Evolutionary conservation across 2,113 vertebrate species (phyloP).

Genomic region (Sinocyclocheilus anophthalmus): DNA sequence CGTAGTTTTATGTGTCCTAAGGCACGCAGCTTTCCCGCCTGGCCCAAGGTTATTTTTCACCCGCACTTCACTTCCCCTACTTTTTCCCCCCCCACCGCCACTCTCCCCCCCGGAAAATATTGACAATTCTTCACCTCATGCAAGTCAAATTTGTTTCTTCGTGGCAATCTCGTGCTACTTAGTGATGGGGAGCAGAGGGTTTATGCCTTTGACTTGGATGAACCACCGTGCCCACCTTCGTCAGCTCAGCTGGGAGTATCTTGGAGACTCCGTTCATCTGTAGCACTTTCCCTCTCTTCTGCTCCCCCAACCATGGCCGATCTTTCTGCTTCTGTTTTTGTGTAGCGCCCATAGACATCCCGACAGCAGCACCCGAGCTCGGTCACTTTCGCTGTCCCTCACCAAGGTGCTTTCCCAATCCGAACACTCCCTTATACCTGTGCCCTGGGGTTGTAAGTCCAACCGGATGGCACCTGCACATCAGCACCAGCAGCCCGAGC

Average conservation of each 20-base stretch:
- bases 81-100: too few species aligned
- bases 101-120: too few species aligned
- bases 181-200: slow-evolving; percentile 80
- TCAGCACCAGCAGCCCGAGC: slow-evolving; percentile 48
- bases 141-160: too few species aligned
- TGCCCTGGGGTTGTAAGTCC: slow-evolving; percentile 61
- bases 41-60: too few species aligned
- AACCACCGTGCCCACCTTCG: slow-evolving; percentile 72
- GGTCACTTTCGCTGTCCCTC: slow-evolving; percentile 77
- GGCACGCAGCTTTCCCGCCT: too few species aligned
- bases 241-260: too few species aligned
- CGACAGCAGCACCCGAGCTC: slow-evolving; percentile 59
- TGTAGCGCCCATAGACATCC: slow-evolving; percentile 48
- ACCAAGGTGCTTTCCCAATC: slow-evolving; percentile 83
- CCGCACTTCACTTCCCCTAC: too few species aligned
- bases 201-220: slow-evolving; percentile 79
- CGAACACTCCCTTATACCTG: slow-evolving; percentile 82
- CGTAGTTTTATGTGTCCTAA: too few species aligned
- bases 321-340: too few species aligned
- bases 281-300: too few species aligned
- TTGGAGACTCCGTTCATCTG: too few species aligned
- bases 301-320: slow-evolving; percentile 68
- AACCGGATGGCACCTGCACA: slow-evolving; percentile 62
- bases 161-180: slow-evolving; percentile 83
- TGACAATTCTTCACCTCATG: too few species aligned